Percentiles rank a stretch among this genome's conserved stretches.
Conservation (phyloP, 1,140 invertebrate genomes). For the Protaetia brevitarsis region DNA sequence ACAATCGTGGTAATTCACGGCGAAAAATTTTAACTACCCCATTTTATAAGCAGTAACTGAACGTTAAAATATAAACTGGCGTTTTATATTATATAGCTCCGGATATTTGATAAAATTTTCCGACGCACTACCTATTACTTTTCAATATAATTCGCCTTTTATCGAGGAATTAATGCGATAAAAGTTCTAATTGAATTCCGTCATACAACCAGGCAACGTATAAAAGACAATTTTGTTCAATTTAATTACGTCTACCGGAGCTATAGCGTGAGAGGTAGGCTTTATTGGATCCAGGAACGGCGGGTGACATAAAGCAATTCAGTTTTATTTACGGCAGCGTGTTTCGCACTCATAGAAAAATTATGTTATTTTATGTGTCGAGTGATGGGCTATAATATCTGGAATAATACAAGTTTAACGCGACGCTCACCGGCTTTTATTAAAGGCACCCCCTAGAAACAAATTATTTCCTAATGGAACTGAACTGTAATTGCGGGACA, state of each 20-base stretch:
- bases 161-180: not conserved
- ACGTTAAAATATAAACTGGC: not conserved
- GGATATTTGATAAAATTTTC: not conserved
- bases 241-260: slow-evolving; percentile 12
- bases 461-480: no score
- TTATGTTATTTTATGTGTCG: slow-evolving; percentile 1
- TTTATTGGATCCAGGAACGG: not conserved
- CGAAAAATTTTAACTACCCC: not conserved
- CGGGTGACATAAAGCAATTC: slow-evolving; percentile 4
- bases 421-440: not conserved
- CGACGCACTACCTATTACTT: not conserved
- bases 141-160: not conserved
- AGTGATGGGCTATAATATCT: not conserved
- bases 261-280: not conserved
- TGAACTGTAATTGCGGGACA: no score
- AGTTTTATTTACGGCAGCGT: not conserved
- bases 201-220: not conserved
- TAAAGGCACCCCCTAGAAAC: no score
- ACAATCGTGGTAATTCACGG: no score
- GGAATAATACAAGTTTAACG: not conserved
- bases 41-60: not conserved
- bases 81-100: not conserved
- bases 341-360: slow-evolving; percentile 12
- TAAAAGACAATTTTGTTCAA: slow-evolving; percentile 17
- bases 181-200: slow-evolving; percentile 13